A percentile compares a stretch with the other conserved stretches of the same genome.
Evolutionary conservation across 2,888 invertebrate species (phyloP).

Genomic region (Hirtodrosophila confusa): DNA sequence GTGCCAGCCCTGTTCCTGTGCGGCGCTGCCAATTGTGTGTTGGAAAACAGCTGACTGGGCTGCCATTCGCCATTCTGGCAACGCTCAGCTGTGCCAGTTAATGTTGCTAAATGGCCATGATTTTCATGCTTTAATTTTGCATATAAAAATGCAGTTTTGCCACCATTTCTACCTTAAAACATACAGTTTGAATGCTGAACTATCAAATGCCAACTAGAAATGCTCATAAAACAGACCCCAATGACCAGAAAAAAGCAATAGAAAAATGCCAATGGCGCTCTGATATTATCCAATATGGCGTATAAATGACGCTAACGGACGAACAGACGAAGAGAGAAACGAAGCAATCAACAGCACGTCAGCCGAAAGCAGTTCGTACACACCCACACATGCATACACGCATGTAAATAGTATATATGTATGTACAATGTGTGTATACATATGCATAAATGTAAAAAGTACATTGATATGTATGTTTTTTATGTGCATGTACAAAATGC

Average conservation of each 20-base stretch:
- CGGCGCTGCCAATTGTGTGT: constrained; percentile 15
- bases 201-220: constrained; percentile 7
- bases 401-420: neutral
- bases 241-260: constrained; percentile 44
- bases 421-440: constrained; percentile 19
- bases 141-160: neutral
- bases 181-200: constrained; percentile 21
- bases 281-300: constrained; percentile 60
- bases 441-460: constrained; percentile 12
- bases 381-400: constrained; percentile 11
- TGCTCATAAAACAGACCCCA: neutral
- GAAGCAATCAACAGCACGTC: constrained; percentile 39
- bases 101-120: constrained; percentile 19
- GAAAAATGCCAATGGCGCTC: constrained; percentile 53
- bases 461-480: constrained; percentile 5
- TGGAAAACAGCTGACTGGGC: constrained; percentile 26
- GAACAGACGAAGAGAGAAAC: constrained; percentile 42
- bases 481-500: constrained; percentile 19
- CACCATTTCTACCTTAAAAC: constrained; percentile 51
- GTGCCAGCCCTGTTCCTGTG: constrained; percentile 26
- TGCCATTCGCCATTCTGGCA: constrained; percentile 20
- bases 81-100: constrained; percentile 22
- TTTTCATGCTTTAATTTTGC: constrained; percentile 35
- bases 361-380: constrained; percentile 21
- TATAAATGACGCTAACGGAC: constrained; percentile 53